A percentile compares a stretch with the other conserved stretches of the same genome.
Evolutionary conservation across 2,888 invertebrate genomes (phyloP).

Genomic region (Spialia ferax): DNA sequence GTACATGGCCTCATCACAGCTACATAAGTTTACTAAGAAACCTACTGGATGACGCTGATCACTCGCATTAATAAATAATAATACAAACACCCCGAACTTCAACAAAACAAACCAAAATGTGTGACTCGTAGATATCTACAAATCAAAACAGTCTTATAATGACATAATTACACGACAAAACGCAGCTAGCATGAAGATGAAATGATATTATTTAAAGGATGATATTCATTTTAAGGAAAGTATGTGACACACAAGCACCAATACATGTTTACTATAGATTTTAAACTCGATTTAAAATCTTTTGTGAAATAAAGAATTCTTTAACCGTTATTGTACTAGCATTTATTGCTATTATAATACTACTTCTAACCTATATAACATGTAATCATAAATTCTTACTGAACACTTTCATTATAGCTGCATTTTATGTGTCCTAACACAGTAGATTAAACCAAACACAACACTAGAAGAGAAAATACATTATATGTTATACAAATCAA

Average conservation of each 20-base stretch:
- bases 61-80: conserved; percentile 31
- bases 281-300: conserved; percentile 10
- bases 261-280: conserved; percentile 11
- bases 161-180: conserved; percentile 18
- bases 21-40: conserved; percentile 72
- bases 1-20: conserved; percentile 76
- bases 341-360: conserved; percentile 11
- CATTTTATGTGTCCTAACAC: conserved; percentile 20
- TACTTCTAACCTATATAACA: conserved; percentile 31
- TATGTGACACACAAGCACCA: conserved; percentile 29
- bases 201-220: background rate
- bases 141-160: conserved; percentile 35
- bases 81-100: conserved; percentile 23
- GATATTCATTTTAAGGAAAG: too few relatives aligned
- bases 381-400: conserved; percentile 7
- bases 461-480: conserved; percentile 27
- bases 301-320: too few relatives aligned
- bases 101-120: conserved; percentile 9
- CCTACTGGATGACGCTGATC: conserved; percentile 73
- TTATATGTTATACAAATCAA: conserved; percentile 23
- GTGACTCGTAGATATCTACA: conserved; percentile 31
- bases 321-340: too few relatives aligned
- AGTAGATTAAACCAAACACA: conserved; percentile 29
- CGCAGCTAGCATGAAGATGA: conserved; percentile 21
- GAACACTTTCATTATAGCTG: conserved; percentile 23